phyloP scores from a whole-genome alignment of 2,888 invertebrate species.

The Heliconius cydno region DNA sequence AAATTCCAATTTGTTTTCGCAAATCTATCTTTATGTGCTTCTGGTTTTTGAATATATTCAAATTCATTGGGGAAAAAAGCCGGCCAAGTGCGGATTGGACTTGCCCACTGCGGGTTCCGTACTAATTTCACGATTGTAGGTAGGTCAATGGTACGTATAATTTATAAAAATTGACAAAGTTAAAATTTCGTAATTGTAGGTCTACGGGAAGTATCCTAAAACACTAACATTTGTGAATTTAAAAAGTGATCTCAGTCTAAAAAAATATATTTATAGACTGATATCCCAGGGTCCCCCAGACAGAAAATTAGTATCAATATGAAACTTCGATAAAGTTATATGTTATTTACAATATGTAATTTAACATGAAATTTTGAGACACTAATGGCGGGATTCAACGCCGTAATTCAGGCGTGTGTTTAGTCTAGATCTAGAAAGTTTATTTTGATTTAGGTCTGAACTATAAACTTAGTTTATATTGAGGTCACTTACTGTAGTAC shows the following conservation, averaged over 20 bases:
- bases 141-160: too few relatives aligned
- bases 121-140: too few relatives aligned
- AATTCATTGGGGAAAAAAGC: too few relatives aligned
- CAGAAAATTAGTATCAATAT: not conserved
- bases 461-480: slow-evolving; percentile 7
- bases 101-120: too few relatives aligned
- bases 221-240: too few relatives aligned
- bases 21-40: not conserved
- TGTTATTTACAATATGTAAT: not conserved
- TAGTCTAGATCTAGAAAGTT: slow-evolving; percentile 17
- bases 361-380: not conserved
- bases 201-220: too few relatives aligned
- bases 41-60: not conserved
- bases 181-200: too few relatives aligned
- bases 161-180: too few relatives aligned
- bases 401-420: not conserved
- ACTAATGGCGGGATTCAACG: not conserved
- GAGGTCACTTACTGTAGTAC: not conserved
- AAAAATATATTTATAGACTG: too few relatives aligned
- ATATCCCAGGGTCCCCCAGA: too few relatives aligned
- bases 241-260: too few relatives aligned
- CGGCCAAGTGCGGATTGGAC: too few relatives aligned
- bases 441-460: slow-evolving; percentile 10
- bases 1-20: slow-evolving; percentile 8
- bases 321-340: not conserved